phyloP scores from a whole-genome alignment of 64 coral and sea anemone species.

The Astreopora myriophthalma region DNA sequence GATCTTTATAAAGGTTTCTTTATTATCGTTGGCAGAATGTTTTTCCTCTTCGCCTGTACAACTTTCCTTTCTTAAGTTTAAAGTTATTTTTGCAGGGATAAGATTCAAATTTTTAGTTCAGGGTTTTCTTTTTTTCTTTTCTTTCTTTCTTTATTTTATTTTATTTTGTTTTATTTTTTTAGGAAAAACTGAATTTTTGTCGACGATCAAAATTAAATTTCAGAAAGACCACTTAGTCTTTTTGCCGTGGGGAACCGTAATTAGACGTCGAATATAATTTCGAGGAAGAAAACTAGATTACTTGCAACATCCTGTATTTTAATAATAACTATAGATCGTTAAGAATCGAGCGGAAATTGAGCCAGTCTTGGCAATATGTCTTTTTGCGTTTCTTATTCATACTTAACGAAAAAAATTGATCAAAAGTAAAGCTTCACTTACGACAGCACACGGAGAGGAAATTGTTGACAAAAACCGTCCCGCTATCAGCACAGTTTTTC shows the following conservation, averaged over 20 bases:
- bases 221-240: slow-evolving; percentile 24
- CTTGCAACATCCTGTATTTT: slow-evolving; percentile 90
- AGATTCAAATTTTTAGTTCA: too few species aligned
- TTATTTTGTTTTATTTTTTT: too few species aligned
- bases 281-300: slow-evolving; percentile 91
- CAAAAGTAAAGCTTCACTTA: background rate
- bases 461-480: slow-evolving; percentile 24
- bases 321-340: slow-evolving; percentile 77
- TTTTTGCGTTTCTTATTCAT: slow-evolving; percentile 85
- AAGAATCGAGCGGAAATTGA: slow-evolving; percentile 85
- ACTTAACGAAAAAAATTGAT: slow-evolving; percentile 74
- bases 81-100: too few species aligned
- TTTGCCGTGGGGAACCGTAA: slow-evolving; percentile 77
- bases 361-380: slow-evolving; percentile 71
- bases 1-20: slow-evolving; percentile 78
- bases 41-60: background rate
- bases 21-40: slow-evolving; percentile 31
- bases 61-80: background rate
- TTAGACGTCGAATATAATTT: slow-evolving; percentile 88
- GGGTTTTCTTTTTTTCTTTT: too few species aligned
- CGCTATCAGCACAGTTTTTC: slow-evolving; percentile 11
- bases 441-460: slow-evolving; percentile 1
- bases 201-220: slow-evolving; percentile 7
- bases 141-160: too few species aligned
- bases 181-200: background rate